Percentiles rank a stretch among this genome's conserved stretches.
phyloP scores from a whole-genome alignment of 2,797 vertebrate species.

The Fistularia tabacaria region DNA sequence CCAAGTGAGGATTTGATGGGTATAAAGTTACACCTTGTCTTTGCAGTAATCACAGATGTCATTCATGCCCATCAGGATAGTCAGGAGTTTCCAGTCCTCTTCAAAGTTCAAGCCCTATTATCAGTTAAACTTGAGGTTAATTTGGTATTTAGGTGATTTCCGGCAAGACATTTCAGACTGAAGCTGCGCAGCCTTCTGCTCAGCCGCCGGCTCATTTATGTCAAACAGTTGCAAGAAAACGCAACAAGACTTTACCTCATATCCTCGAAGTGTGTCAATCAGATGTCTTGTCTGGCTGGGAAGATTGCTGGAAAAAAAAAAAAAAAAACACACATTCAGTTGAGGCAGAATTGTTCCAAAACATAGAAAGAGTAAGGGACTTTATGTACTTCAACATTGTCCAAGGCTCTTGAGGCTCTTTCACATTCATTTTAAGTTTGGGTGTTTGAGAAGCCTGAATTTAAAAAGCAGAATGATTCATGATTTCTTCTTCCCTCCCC shows the following conservation, averaged over 20 bases:
- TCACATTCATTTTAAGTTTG: not conserved
- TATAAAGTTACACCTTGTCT: slow-evolving; percentile 63
- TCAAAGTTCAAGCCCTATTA: slow-evolving; percentile 72
- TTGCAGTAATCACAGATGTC: slow-evolving; percentile 82
- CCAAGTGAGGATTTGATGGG: too few relatives aligned
- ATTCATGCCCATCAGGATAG: slow-evolving; percentile 81
- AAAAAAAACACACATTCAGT: not conserved
- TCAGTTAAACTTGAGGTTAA: not conserved
- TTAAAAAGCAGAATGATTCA: too few relatives aligned
- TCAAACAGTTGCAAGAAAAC: not conserved
- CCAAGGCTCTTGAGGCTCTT: not conserved
- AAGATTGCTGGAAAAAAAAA: slow-evolving; percentile 65
- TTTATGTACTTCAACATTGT: not conserved
- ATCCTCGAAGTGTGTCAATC: slow-evolving; percentile 75
- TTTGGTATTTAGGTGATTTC: too few relatives aligned
- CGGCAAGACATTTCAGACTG: not conserved
- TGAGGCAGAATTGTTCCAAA: not conserved
- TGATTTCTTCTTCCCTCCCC: too few relatives aligned
- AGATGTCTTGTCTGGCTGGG: slow-evolving; percentile 74
- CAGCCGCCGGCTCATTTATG: not conserved
- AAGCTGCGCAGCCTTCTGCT: not conserved
- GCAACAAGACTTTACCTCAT: slow-evolving; percentile 62
- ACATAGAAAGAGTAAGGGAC: not conserved
- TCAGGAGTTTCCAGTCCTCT: slow-evolving; percentile 82
- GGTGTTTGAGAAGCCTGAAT: not conserved